Conservation (phyloP, 2,113 vertebrate species). For the Rhegmatorhina hoffmannsi region DNA sequence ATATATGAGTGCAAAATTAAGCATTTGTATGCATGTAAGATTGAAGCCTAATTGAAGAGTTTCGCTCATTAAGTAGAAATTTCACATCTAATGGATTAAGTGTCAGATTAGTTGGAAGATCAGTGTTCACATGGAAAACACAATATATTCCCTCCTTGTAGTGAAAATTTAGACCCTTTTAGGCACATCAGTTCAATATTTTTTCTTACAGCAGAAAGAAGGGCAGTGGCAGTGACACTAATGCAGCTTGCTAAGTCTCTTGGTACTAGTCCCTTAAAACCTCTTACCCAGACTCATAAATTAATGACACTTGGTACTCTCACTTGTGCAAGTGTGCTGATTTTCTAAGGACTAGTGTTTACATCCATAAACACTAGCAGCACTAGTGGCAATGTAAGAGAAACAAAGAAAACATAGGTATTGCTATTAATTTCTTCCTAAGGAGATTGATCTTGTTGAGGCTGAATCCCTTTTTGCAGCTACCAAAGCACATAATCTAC, state of each 20-base stretch:
- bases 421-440: background rate
- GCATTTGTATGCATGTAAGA: background rate
- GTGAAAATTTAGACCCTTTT: background rate
- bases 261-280: background rate
- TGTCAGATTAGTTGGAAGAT: background rate
- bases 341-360: background rate
- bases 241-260: conserved; percentile 8
- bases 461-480: background rate
- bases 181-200: conserved; percentile 9
- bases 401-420: background rate
- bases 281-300: conserved; percentile 5
- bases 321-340: background rate
- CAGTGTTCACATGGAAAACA: background rate
- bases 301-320: background rate
- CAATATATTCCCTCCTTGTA: background rate
- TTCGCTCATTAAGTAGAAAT: background rate
- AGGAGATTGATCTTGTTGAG: background rate
- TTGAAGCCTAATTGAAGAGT: background rate
- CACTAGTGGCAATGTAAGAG: background rate
- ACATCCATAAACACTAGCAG: background rate
- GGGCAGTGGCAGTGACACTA: background rate
- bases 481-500: background rate
- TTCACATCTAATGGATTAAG: background rate
- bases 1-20: background rate
- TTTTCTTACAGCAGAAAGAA: background rate